Evolutionary conservation across 2,888 invertebrate genomes (phyloP).

Genomic region (Cyclophora albipunctata): DNA sequence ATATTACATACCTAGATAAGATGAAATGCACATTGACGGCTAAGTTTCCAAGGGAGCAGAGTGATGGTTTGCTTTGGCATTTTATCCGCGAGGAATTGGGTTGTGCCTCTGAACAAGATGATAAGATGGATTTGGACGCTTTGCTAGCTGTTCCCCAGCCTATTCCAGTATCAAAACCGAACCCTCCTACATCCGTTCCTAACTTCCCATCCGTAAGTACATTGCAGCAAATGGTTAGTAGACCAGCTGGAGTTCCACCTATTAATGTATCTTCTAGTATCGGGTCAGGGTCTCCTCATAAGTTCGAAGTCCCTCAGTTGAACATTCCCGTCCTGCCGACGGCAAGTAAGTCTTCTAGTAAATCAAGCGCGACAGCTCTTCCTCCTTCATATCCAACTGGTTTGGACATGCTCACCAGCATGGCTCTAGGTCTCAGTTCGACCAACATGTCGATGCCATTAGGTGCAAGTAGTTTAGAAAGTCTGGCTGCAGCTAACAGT

Average conservation of each 20-base stretch:
- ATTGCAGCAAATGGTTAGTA: constrained; percentile 69
- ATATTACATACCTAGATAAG: constrained; percentile 88
- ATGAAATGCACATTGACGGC: constrained; percentile 86
- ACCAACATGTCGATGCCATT: constrained; percentile 59
- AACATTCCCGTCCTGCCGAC: constrained; percentile 77
- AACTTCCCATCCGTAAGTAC: constrained; percentile 69
- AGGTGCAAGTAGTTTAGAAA: constrained; percentile 59
- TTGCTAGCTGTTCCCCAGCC: constrained; percentile 76
- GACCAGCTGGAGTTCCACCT: constrained; percentile 68
- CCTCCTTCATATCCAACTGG: constrained; percentile 67
- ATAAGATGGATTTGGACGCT: constrained; percentile 78
- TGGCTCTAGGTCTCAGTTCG: constrained; percentile 66
- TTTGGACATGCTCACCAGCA: constrained; percentile 69
- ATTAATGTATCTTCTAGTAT: constrained; percentile 65
- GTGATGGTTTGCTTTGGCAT: constrained; percentile 85
- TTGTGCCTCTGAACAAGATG: constrained; percentile 79
- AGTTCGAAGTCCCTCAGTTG: constrained; percentile 72
- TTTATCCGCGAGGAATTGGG: constrained; percentile 85
- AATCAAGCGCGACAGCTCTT: constrained; percentile 69
- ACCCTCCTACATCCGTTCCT: constrained; percentile 50
- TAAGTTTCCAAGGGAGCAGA: constrained; percentile 88
- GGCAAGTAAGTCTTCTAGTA: constrained; percentile 76
- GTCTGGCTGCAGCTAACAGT: constrained; percentile 68
- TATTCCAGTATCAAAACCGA: constrained; percentile 62
- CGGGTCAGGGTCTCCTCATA: constrained; percentile 69